Evolutionary conservation across 1,140 invertebrate genomes (phyloP).

Genomic region (Calliphora vicina): DNA sequence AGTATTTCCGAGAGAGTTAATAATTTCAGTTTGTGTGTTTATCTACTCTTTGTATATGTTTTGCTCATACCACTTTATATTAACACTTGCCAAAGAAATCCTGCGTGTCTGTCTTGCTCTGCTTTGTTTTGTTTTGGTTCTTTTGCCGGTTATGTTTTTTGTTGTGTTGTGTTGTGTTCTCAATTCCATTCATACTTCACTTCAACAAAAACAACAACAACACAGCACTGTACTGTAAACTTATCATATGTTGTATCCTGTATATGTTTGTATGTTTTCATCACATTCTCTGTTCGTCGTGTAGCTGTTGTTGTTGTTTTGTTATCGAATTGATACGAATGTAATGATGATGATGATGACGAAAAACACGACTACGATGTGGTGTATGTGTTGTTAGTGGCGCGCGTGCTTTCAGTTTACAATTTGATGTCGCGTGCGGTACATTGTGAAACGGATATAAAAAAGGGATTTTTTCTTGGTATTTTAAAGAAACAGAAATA

Average conservation of each 20-base stretch:
- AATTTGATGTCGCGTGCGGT: conserved; percentile 26
- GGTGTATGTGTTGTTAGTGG: not conserved
- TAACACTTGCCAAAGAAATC: not conserved
- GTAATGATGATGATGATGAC: not conserved
- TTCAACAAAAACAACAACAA: not conserved
- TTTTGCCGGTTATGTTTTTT: not conserved
- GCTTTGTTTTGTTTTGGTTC: conserved; percentile 10
- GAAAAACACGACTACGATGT: not conserved
- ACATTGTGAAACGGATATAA: not conserved
- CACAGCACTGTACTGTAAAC: not conserved
- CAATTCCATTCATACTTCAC: not conserved
- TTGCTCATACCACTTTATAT: conserved; percentile 19
- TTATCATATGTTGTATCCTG: conserved; percentile 4
- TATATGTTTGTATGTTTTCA: not conserved
- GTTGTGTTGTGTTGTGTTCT: no score
- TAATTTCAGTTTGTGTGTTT: not conserved
- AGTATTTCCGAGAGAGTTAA: conserved; percentile 32
- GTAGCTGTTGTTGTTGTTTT: conserved; percentile 7
- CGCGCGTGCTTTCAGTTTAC: conserved; percentile 24
- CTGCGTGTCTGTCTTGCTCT: not conserved
- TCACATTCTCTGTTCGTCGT: not conserved
- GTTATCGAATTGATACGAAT: not conserved
- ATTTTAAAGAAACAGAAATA: not conserved
- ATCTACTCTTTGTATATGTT: not conserved
- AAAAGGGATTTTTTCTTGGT: not conserved